phyloP scores from a whole-genome alignment of 2,113 vertebrate species.

The Motacilla tschutschensis region DNA sequence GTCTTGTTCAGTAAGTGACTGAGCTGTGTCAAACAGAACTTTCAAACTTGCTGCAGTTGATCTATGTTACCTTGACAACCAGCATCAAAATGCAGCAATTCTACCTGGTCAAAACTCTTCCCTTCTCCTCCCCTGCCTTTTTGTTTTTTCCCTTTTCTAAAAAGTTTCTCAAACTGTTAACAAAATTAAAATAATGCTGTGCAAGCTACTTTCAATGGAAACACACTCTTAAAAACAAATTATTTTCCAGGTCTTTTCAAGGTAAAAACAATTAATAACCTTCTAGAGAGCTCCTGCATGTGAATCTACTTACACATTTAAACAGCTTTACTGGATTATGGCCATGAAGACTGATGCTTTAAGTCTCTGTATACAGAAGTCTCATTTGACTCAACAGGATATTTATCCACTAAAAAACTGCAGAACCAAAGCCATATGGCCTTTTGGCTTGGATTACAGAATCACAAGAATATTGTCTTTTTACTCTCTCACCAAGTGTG shows the following conservation, averaged over 20 bases:
- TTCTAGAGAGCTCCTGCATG: neutral
- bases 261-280: neutral
- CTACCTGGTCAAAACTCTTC: neutral
- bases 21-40: neutral
- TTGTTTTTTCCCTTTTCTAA: neutral
- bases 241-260: neutral
- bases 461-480: neutral
- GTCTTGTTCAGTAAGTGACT: neutral
- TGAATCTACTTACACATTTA: neutral
- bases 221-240: neutral
- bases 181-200: neutral
- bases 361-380: neutral
- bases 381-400: neutral
- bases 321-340: neutral
- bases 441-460: neutral
- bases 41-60: neutral
- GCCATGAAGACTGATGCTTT: neutral
- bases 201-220: neutral
- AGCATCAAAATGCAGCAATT: neutral
- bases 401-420: neutral
- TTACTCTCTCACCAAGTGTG: neutral
- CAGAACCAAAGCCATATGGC: conserved; percentile 22
- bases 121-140: rapidly evolving
- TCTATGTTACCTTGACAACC: neutral
- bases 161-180: neutral